Base-by-base conservation (phyloP, 2,797 vertebrate genomes). In the Sebastes melanostomus region DNA sequence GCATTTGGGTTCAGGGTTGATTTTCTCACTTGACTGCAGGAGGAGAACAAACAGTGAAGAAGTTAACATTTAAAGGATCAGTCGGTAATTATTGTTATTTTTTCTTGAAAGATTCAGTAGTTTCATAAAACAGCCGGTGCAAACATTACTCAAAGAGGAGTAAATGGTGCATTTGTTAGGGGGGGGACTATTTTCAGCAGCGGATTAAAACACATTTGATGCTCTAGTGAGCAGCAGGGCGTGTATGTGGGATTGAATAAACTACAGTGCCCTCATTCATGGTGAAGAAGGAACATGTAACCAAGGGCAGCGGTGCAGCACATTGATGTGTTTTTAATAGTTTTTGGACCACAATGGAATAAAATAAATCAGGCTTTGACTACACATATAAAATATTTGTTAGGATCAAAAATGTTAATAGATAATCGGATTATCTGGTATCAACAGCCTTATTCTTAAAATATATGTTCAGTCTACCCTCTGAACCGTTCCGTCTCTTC, bases 1-100 rank as follows among this genome's bases (percentile, higher is more conserved):
- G 98, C 98, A 80, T 99, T 99, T 62, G 98, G 98, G 92, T 99
- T 99, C 90, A 99, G 92, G 29, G 98, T 99, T 67, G 98, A 99
- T 95, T 99, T 99, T 93, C 97, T 97, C 83, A 99, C 97, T 97
- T 98, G 98, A 93, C 98, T 99, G 91, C 68, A 93, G 3, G 38
- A 85, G 75, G 67, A 85, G 65, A 85, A 36, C 14, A 88, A 77
- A 77, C 4, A 70, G 8, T 46, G 13, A 60, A 55, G 9, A 67
- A 10, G 9, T 73, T 62, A 30, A 66, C 1, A 30, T 34, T 67
- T 14, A 27, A 62, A n/a, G 4, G 16, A 66, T 42, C 3, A 5
- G 13, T 55, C 11, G 32, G 32, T 0, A 30, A 61, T 34, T 1
- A 22, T 55, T 14, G 50, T 38, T 1, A 24, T 55, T 22, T n/a